Percentiles rank a stretch among this genome's conserved stretches.
Evolutionary conservation across 2,888 invertebrate species (phyloP).

Genomic region (Eupithecia tripunctaria): DNA sequence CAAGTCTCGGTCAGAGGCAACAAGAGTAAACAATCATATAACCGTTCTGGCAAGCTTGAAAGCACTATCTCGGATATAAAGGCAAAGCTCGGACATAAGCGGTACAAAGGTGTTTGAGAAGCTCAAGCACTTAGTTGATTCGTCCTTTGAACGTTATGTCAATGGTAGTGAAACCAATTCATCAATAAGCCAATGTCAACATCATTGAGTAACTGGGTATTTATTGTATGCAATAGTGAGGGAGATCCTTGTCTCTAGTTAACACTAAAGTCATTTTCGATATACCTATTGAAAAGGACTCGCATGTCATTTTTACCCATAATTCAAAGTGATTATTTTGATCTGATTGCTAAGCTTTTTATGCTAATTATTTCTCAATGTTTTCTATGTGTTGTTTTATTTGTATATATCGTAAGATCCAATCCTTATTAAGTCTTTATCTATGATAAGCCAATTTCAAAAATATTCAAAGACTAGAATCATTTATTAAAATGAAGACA

Average conservation of each 20-base stretch:
- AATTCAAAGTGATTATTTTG: not conserved
- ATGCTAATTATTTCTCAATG: too few relatives aligned
- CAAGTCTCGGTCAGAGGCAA: not conserved
- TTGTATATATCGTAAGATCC: too few relatives aligned
- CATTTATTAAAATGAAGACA: not conserved
- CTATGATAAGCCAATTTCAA: too few relatives aligned
- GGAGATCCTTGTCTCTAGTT: not conserved
- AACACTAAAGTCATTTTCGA: too few relatives aligned
- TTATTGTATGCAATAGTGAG: not conserved
- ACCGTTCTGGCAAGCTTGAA: slow-evolving; percentile 4
- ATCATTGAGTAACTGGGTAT: not conserved
- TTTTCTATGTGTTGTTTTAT: too few relatives aligned
- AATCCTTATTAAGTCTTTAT: too few relatives aligned
- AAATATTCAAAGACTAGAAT: too few relatives aligned
- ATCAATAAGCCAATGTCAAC: not conserved
- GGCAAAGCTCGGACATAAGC: not conserved
- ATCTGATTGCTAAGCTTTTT: not conserved
- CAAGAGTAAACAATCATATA: not conserved
- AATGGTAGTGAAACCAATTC: not conserved
- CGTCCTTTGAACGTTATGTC: slow-evolving; percentile 9
- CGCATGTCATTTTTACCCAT: not conserved
- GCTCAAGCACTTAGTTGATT: slow-evolving; percentile 20
- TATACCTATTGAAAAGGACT: not conserved
- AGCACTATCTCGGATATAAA: not conserved
- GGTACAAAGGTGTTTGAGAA: slow-evolving; percentile 11